phyloP scores from a whole-genome alignment of 2,888 invertebrate genomes.

The Perithous albicinctus region DNA sequence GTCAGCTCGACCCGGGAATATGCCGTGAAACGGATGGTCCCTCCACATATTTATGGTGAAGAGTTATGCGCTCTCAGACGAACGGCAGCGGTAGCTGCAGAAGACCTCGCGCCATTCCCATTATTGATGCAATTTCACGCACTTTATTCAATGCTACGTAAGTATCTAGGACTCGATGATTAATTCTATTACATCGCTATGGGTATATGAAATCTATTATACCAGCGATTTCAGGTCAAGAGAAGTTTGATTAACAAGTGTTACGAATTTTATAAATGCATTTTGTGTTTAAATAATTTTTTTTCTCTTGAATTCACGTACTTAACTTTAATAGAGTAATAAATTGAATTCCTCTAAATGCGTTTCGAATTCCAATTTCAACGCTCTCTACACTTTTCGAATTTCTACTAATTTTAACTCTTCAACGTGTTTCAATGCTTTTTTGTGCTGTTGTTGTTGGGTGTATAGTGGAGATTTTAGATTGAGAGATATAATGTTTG shows the following conservation, averaged over 20 bases:
- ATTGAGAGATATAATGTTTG: conserved; percentile 60
- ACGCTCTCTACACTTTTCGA: background rate
- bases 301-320: background rate
- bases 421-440: conserved; percentile 24
- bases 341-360: background rate
- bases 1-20: conserved; percentile 44
- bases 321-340: too few relatives aligned
- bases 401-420: conserved; percentile 10
- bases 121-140: conserved; percentile 45
- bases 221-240: conserved; percentile 24
- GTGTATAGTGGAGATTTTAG: conserved; percentile 50
- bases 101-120: conserved; percentile 47
- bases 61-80: conserved; percentile 28
- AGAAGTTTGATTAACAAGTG: background rate
- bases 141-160: conserved; percentile 34
- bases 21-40: conserved; percentile 33
- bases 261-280: too few relatives aligned
- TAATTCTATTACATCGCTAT: conserved; percentile 8
- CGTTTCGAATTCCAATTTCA: background rate
- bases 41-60: conserved; percentile 46
- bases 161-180: conserved; percentile 45
- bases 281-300: background rate
- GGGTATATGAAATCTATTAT: background rate
- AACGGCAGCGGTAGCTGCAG: background rate
- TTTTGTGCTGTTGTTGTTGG: conserved; percentile 34